Conservation (phyloP, 2,797 vertebrate genomes). For the Hyperoplus immaculatus region DNA sequence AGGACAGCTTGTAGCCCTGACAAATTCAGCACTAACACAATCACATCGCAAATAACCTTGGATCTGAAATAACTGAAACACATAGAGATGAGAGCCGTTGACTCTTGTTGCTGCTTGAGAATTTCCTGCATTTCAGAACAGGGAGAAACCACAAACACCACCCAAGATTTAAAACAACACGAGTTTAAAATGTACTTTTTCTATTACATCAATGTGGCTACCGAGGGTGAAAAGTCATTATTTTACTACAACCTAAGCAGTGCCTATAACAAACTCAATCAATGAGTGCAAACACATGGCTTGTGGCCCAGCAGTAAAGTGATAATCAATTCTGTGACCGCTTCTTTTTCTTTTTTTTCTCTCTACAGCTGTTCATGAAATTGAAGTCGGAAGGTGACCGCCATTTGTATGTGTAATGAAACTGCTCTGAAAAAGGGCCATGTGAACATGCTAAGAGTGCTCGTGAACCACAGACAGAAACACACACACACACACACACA, state of each 20-base stretch:
- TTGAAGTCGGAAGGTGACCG: constrained; percentile 53
- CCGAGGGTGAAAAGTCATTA: constrained; percentile 39
- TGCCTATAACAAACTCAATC: constrained; percentile 57
- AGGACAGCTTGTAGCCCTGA: constrained; percentile 6
- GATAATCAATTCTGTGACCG: constrained; percentile 65
- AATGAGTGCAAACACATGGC: constrained; percentile 59
- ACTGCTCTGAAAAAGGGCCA: constrained; percentile 40
- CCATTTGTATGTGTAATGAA: constrained; percentile 51
- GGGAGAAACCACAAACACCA: constrained; percentile 5
- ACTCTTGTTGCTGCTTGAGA: background rate
- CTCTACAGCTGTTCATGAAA: constrained; percentile 48
- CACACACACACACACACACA: background rate
- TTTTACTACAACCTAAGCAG: constrained; percentile 42
- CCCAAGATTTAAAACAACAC: background rate
- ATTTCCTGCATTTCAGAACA: constrained; percentile 9
- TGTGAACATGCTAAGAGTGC: constrained; percentile 28
- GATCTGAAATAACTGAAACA: constrained; percentile 18
- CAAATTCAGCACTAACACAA: constrained; percentile 3
- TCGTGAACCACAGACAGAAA: background rate
- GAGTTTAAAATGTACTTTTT: constrained; percentile 33
- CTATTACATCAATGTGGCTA: constrained; percentile 29
- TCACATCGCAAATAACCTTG: constrained; percentile 7
- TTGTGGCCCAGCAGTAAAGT: constrained; percentile 51
- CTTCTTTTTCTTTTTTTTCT: background rate
- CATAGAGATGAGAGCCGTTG: constrained; percentile 20